These are phyloP conservation scores for Nemopilema nomurai DNA, from an alignment of 30 jellyfish, hydroid and myxozoan genomes.

Conservation along the genomic window DNA sequence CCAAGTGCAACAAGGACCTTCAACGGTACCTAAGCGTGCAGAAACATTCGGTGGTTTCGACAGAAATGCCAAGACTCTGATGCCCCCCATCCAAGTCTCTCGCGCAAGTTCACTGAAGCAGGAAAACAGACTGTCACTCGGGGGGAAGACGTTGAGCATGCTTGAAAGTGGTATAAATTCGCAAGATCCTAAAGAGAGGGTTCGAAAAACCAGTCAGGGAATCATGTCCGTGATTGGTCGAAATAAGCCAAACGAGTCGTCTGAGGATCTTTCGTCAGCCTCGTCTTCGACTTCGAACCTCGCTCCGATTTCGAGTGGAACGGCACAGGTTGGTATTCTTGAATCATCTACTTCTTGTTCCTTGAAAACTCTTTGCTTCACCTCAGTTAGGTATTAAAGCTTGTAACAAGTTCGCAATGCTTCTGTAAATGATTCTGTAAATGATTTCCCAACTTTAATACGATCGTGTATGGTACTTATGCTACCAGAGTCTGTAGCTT, in stretches of 20 bases:
- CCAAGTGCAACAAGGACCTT: slow-evolving; percentile 30
- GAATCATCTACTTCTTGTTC: background rate
- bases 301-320: slow-evolving; percentile 17
- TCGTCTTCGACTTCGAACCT: slow-evolving; percentile 71
- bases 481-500: background rate
- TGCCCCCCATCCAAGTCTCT: slow-evolving; percentile 64
- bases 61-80: slow-evolving; percentile 34
- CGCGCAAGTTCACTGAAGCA: slow-evolving; percentile 65
- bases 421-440: background rate
- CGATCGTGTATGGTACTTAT: background rate
- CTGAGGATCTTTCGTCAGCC: slow-evolving; percentile 82
- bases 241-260: slow-evolving; percentile 69
- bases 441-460: background rate
- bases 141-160: slow-evolving; percentile 22
- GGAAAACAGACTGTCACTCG: slow-evolving; percentile 41
- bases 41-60: slow-evolving; percentile 87
- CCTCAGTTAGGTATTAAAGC: no score
- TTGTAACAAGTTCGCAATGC: no score
- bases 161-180: slow-evolving; percentile 33
- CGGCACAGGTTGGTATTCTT: slow-evolving; percentile 46
- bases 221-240: slow-evolving; percentile 75
- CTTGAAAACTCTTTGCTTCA: no score
- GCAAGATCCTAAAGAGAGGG: slow-evolving; percentile 57
- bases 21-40: slow-evolving; percentile 68
- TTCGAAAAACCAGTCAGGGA: slow-evolving; percentile 72